Evolutionary conservation across 1,140 invertebrate genomes (phyloP).

Genomic region (Bombus polaris): DNA sequence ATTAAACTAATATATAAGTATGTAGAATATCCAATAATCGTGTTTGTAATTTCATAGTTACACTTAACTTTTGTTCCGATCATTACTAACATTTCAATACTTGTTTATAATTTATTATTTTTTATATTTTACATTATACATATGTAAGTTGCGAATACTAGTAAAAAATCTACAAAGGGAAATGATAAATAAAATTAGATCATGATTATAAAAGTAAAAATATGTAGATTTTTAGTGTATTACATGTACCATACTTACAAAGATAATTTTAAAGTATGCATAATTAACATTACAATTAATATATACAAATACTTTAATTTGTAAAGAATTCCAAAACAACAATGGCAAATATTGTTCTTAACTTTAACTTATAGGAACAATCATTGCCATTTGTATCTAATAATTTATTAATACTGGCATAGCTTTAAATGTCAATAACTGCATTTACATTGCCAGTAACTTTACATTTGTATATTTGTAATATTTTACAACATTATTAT

Average conservation of each 20-base stretch:
- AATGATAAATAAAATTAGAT: constrained; percentile 63
- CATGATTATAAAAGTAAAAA: constrained; percentile 74
- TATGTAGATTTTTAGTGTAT: constrained; percentile 72
- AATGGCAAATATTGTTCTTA: constrained; percentile 31
- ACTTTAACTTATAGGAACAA: constrained; percentile 30
- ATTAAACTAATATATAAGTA: background rate
- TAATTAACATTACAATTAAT: constrained; percentile 58
- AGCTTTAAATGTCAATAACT: constrained; percentile 24
- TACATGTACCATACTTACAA: constrained; percentile 71
- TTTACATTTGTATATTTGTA: constrained; percentile 61
- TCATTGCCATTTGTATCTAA: constrained; percentile 39
- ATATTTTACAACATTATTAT: constrained; percentile 49
- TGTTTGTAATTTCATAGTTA: background rate
- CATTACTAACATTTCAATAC: background rate
- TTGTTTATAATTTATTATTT: background rate
- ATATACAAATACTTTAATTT: constrained; percentile 60
- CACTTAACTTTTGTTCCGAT: background rate
- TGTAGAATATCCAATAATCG: background rate
- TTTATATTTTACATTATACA: background rate
- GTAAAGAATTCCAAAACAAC: constrained; percentile 33
- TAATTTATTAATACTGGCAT: constrained; percentile 55
- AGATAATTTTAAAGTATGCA: constrained; percentile 51
- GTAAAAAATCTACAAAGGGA: constrained; percentile 6
- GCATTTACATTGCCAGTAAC: constrained; percentile 23
- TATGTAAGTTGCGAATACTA: background rate